Base-by-base conservation (phyloP, 2,797 vertebrate species). In the Rhyacichthys aspro region DNA sequence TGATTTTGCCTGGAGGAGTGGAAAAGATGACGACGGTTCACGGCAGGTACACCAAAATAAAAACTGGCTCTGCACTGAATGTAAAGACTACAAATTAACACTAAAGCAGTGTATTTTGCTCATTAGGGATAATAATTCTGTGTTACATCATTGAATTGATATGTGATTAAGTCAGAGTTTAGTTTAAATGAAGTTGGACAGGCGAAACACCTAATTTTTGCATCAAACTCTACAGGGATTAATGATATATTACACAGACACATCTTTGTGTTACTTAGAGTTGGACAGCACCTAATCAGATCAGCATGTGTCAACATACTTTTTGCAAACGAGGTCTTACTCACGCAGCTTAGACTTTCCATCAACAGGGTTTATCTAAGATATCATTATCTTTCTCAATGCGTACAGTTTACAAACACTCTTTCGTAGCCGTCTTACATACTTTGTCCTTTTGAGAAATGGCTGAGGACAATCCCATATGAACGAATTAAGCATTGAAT, bases 1-100 rank as follows among this genome's bases (percentile, higher is more conserved):
- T 99, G 66, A 88, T 98, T 60, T 89, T 99, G 37, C 98, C 98
- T 14, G 96, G 93, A 17, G 96, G 97, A 58, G 70, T 89, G 67
- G 92, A 96, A 81, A 94, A 94, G 57, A 92, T 81, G 8, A 90
- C 94, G 38, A 92, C 84, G 32, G 94, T 98, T 68, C 94, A 93
- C 0, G 95, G 95, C 79, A 98, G 96, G 97, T 97, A 92, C 15
- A 8, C n/a, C 14, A n/a, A 19, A 15, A 12, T 68, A 18, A 7
- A n/a, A 46, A 38, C 23, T 11, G 6, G 8, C 2, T 55, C 38
- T 53, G 50, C n/a, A 16, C 2, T 38, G 8, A 8, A 23, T 19
- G 8, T n/a, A 14, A 23, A 8, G 1, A 1, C 17, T 37, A 15
- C 11, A 41, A 2, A 10, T 39, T 14, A 15, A 32, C 15, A 8